Base-by-base conservation (phyloP, 2,888 invertebrate genomes). In the Acleris cristana region DNA sequence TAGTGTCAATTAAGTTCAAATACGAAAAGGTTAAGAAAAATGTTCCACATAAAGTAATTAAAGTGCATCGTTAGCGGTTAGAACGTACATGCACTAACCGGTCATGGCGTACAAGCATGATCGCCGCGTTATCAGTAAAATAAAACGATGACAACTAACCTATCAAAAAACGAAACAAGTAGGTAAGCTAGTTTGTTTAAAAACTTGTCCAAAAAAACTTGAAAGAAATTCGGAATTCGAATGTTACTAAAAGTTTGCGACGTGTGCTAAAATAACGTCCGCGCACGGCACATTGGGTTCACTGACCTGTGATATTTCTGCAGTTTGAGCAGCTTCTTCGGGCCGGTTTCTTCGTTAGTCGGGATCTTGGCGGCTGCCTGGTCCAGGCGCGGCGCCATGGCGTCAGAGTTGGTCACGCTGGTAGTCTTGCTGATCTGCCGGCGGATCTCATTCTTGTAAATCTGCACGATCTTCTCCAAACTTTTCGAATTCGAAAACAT, bases 341-440 rank as follows among this genome's bases (percentile, higher is more conserved):
- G 87, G 68, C 83, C 86, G 45, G 79, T 74, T 69, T 93, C 93
- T 44, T 93, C 93, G 61, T 71, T 82, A 71, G 84, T 85, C 12
- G 81, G 82, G 16, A 81, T 75, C 71, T 86, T 88, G 63, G 79
- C 78, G 16, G 81, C 76, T 16, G 85, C 76, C 73, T 90, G 91
- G 70, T 93, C 92, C 59, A 93, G 84, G 64, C 93, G 87, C 0
- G 93, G 90, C 16, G 90, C 89, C 88, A 94, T 93, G 23, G 93
- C 93, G 78, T 94, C 94, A 61, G 94, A 94, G 79, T 94, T 94
- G 16, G 94, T 93, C 56, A 93, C 93, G 79, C 94, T 94, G 19
- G 94, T 93, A 0, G 94, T 94, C 84, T 94, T 95, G 84, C 94
- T 94, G 73, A 95, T 95, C 70, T 92, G 89, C 70, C 93, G 86